Evolutionary conservation across 1,140 invertebrate genomes (phyloP), one percentile per base, ranked within the genome.

Genomic region (Stegodyphus dumicola): DNA sequence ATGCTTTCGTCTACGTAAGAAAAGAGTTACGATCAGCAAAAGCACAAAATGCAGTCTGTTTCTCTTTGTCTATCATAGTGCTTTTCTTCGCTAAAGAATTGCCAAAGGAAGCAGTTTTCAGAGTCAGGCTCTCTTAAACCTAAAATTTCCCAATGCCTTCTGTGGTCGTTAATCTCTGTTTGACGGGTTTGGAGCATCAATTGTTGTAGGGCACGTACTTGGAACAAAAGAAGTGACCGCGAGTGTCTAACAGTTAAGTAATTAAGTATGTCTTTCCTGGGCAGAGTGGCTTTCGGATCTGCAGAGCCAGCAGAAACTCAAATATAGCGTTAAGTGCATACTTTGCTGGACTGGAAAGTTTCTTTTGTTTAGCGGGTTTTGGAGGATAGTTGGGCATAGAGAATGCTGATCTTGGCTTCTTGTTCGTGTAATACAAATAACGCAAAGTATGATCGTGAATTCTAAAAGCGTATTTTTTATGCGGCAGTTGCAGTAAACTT

Each of bases 141-240:
- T 33, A 33, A 33, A 33, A 33, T 33, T 33, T 33, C 33, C 33
- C 33, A 33, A 33, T 33, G 33, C 33, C 33, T 33, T 60, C 56
- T 60, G 56, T 60, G 56, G 56, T 60, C 56, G 56, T 60, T 60
- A 60, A 60, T 60, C 56, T 60, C 56, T 60, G 5, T 10, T 10
- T 15, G 56, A 60, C 56, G 9, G 56, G 9, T 60, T 60, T 33
- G 33, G 56, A 60, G 9, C 9, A 15, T 60, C 56, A 18, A 76
- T 85, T 85, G 81, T 85, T 56, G 77, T 60, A 49, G 9, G 70
- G 65, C 71, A 85, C 81, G 81, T 85, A 76, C 77, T 85, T 85
- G 60, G 15, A 76, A 76, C 65, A 85, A 77, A 83, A 81, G 66
- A 77, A 85, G 60, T 17, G 9, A 64, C 51, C 18, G 10, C 53